Base-by-base conservation (phyloP, 2,888 invertebrate species). In the Drosophila prolongata region DNA sequence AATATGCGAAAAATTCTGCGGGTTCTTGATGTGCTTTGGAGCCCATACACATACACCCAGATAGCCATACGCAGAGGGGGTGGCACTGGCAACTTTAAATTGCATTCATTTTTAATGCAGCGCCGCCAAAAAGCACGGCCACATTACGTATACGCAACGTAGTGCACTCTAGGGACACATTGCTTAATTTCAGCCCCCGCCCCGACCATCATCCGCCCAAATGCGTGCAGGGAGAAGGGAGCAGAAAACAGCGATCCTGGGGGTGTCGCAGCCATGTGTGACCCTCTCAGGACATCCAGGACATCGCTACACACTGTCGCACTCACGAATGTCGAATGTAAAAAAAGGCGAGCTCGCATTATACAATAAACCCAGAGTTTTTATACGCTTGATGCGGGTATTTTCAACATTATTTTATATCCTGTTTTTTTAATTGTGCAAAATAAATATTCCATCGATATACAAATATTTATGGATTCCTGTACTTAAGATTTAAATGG, bases 101-200 rank as follows among this genome's bases (percentile, higher is more conserved):
- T 86, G 86, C 89, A 88, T 89, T 80, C 84, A 89, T 88, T 77
- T 89, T 88, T 88, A 88, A 88, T 88, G 86, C 88, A 83, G 60
- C 80, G 67, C 67, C 65, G 65, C 69, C 69, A 75, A 82, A 72
- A 71, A 80, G 84, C 84, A 72, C 69, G 72, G 77, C 71, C 78
- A 69, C 77, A 85, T 80, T 85, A 86, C 87, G 84, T 80, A 87
- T 86, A 87, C 86, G 85, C 85, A 85, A 67, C 64, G 82, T 79
- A 82, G 77, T 76, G 76, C 76, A 78, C 85, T 80, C 82, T 73
- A 73, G 85, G 87, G 85, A 85, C 72, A 77, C 85, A 82, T 87
- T 87, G 85, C 85, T 85, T 87, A 85, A 85, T 85, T 85, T 81
- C 78, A 72, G 64, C 14, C 57, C 43, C 44, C 43, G 24, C 44